Evolutionary conservation across 2,888 invertebrate genomes (phyloP), one percentile per base, ranked within the genome.

Genomic region (Trachelus iudaicus): DNA sequence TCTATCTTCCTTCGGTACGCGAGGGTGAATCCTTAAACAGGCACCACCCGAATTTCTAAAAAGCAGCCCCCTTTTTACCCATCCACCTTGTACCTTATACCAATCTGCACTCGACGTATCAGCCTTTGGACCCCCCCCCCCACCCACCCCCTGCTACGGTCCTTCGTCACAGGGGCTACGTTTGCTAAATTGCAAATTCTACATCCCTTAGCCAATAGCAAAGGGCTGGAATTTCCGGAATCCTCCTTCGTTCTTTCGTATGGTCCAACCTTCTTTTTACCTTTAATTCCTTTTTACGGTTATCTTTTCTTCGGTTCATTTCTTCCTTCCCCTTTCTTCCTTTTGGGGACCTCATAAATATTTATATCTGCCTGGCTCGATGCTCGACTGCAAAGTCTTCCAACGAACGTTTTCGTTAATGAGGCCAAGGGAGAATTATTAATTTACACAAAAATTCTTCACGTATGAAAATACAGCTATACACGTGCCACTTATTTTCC

Each of bases 1-100:
- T 31, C 31, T 33, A 30, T 71, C 71, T 33, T 33, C 30, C 31
- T 71, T 31, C 71, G 71, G 30, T 33, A 33, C 71, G 71, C 71
- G 71, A 71, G 71, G 71, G 71, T 71, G 71, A 71, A 71, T 71
- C 33, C 33, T 71, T 71, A 71, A 71, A 71, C 71, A 71, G 71
- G 11, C 71, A 31, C 11, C 40, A 56, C 1, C 23, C 40, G 9
- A 23, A 23, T 23, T 23, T 56, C 40, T 56, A 23, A 56, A 56
- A 56, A 56, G 40, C 40, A 56, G 6, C 40, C 40, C 40, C 40
- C 23, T 56, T 23, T 56, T 56, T 23, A 23, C 40, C 40, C 40
- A 23, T 9, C 40, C 23, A 23, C 40, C 40, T 9, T 56, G 23
- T 56, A 56, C 40, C 40, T 56, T 56, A 23, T 56, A 23, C 40